phyloP scores from a whole-genome alignment of 2,888 invertebrate genomes.

The Dicyrtoma fusca region DNA sequence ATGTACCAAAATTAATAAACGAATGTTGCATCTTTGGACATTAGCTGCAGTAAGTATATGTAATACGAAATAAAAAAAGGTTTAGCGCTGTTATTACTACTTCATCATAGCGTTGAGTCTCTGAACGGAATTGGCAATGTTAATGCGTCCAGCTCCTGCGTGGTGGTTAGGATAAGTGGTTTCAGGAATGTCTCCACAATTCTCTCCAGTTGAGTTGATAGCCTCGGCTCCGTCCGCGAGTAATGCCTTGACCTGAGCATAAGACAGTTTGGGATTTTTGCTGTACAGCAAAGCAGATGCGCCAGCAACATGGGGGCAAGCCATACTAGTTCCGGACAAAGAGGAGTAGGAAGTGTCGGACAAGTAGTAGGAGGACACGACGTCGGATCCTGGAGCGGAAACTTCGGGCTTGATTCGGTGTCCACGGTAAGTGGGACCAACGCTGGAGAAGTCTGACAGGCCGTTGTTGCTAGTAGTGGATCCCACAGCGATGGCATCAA shows the following conservation, averaged over 20 bases:
- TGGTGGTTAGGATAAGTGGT: constrained; percentile 27
- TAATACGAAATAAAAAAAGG: background rate
- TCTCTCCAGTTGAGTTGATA: background rate
- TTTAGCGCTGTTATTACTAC: too few species aligned
- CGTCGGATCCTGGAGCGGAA: constrained; percentile 31
- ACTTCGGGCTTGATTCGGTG: constrained; percentile 31
- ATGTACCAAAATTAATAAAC: too few species aligned
- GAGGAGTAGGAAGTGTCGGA: constrained; percentile 32
- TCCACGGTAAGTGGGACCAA: constrained; percentile 24
- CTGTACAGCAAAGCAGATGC: constrained; percentile 37
- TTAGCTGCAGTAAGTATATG: background rate
- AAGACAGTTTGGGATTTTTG: constrained; percentile 23
- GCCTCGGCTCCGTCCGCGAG: constrained; percentile 10
- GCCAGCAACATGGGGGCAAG: constrained; percentile 42
- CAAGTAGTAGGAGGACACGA: constrained; percentile 25
- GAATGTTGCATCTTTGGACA: too few species aligned
- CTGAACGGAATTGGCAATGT: background rate
- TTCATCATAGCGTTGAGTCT: constrained; percentile 1
- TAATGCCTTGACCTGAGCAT: constrained; percentile 18
- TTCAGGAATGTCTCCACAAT: constrained; percentile 31
- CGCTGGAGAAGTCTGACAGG: constrained; percentile 21
- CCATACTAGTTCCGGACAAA: constrained; percentile 41
- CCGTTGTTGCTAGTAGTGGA: constrained; percentile 16
- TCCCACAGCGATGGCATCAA: constrained; percentile 30
- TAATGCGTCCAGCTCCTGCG: constrained; percentile 27